Percentiles rank a stretch among this genome's conserved stretches.
These are phyloP conservation scores for Cervus canadensis DNA, from an alignment of 2,113 vertebrate species.

Conservation along the genomic window DNA sequence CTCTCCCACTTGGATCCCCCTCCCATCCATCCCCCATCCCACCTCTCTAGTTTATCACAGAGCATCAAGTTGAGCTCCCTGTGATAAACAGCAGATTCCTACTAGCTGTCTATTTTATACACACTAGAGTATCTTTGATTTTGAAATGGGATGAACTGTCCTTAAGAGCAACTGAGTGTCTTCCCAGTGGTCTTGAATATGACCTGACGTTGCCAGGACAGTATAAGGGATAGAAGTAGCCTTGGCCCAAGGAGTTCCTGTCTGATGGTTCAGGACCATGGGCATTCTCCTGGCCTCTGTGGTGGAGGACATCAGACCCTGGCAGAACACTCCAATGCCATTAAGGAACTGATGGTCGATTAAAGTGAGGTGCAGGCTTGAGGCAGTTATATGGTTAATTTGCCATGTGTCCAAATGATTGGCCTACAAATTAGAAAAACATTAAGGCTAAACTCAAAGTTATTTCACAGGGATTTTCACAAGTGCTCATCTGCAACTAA, in stretches of 20 bases:
- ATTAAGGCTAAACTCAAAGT: constrained; percentile 44
- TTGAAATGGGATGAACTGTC: background rate
- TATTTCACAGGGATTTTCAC: constrained; percentile 49
- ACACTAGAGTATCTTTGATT: background rate
- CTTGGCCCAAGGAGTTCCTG: background rate
- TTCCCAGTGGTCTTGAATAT: background rate
- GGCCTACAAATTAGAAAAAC: constrained; percentile 55
- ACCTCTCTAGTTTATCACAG: background rate
- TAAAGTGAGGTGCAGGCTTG: constrained; percentile 15
- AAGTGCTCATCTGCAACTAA: constrained; percentile 23
- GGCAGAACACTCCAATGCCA: background rate
- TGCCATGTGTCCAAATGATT: constrained; percentile 48
- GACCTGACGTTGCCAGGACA: background rate
- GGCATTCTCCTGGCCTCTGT: background rate
- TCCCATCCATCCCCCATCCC: background rate
- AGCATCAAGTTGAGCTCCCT: background rate
- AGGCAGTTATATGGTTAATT: constrained; percentile 54
- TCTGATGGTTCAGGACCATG: background rate
- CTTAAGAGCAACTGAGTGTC: no score
- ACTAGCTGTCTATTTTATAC: background rate
- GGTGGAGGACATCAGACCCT: background rate
- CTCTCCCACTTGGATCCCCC: background rate
- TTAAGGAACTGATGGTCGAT: constrained; percentile 15
- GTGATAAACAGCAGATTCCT: background rate
- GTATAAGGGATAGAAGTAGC: background rate